Percentiles rank a stretch among this genome's conserved stretches.
phyloP scores from a whole-genome alignment of 2,888 invertebrate genomes.

The Allacma fusca region DNA sequence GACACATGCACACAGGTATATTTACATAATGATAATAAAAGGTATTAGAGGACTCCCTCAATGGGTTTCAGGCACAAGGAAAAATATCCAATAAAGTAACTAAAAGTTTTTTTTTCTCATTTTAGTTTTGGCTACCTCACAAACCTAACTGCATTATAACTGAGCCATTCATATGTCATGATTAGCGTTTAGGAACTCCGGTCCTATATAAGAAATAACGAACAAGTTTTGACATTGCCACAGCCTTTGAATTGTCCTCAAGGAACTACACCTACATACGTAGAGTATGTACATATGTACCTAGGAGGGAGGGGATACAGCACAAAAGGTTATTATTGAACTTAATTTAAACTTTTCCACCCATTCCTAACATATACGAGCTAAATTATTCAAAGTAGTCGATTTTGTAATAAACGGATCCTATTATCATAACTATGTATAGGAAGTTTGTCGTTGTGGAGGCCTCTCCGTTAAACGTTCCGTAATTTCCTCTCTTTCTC shows the following conservation, averaged over 20 bases:
- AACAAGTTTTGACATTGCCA: background rate
- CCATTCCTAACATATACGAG: background rate
- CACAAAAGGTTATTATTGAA: background rate
- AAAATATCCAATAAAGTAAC: constrained; percentile 19
- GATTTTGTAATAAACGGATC: background rate
- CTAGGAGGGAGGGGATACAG: background rate
- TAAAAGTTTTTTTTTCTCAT: constrained; percentile 11
- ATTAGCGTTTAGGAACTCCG: background rate
- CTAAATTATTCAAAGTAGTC: background rate
- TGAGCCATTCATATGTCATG: background rate
- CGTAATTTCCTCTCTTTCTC: constrained; percentile 1
- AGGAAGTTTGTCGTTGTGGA: background rate
- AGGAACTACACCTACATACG: too few relatives aligned
- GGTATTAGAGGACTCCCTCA: background rate
- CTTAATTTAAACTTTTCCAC: constrained; percentile 6
- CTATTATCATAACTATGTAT: constrained; percentile 14
- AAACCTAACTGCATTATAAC: background rate
- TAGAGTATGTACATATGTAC: too few relatives aligned
- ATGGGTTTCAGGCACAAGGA: background rate
- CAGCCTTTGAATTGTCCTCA: background rate
- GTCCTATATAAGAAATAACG: background rate
- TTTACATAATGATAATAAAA: constrained; percentile 1
- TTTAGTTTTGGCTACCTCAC: background rate
- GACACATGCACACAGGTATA: too few relatives aligned
- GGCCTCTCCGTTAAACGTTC: background rate